Conservation (phyloP, 1,140 invertebrate species). For the Schlechtendalia chinensis region DNA sequence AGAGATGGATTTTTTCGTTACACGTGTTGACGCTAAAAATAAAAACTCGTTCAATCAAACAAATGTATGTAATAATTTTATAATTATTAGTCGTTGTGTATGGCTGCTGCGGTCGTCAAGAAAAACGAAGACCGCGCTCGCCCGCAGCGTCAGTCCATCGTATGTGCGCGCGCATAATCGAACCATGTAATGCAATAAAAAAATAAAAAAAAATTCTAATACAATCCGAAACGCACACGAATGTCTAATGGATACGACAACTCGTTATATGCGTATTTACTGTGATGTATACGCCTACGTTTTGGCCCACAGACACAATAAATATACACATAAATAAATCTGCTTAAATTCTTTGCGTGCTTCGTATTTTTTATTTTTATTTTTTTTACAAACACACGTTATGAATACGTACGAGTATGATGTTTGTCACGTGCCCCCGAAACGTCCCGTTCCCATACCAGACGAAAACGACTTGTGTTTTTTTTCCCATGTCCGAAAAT, state of each 20-base stretch:
- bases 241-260: not conserved
- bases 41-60: no score
- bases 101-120: no score
- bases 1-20: no score
- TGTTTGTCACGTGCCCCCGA: not conserved
- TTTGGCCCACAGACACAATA: constrained; percentile 48
- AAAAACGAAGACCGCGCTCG: no score
- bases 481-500: not conserved
- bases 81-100: no score
- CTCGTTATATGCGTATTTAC: not conserved
- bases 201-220: not conserved
- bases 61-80: no score
- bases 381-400: not conserved
- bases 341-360: constrained; percentile 4
- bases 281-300: constrained; percentile 24
- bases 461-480: not conserved
- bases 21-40: no score
- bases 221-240: not conserved
- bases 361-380: constrained; percentile 1
- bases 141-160: no score
- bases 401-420: not conserved
- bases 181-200: no score
- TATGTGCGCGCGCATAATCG: no score
- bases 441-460: not conserved
- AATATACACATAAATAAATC: not conserved